Evolutionary conservation across 2,888 invertebrate genomes (phyloP).

Genomic region (Melanargia galathea): DNA sequence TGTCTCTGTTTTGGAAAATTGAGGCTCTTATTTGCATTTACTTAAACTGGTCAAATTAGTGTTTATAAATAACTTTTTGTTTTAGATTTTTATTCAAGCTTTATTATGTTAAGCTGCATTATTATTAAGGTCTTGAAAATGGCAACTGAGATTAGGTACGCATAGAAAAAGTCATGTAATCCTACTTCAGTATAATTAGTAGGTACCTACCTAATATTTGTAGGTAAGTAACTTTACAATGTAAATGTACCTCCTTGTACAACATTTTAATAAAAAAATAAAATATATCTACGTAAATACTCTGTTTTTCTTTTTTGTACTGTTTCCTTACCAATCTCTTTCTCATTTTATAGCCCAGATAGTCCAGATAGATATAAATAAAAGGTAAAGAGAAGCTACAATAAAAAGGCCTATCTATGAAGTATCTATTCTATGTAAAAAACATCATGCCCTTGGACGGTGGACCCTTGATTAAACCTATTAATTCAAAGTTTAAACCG

Average conservation of each 20-base stretch:
- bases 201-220: constrained; percentile 17
- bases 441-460: no score
- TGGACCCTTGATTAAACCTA: no score
- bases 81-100: constrained; percentile 2
- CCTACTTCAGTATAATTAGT: constrained; percentile 22
- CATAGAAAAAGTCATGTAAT: constrained; percentile 31
- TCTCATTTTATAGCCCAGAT: no score
- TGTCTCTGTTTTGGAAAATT: constrained; percentile 28
- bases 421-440: no score
- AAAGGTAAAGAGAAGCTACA: no score
- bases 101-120: not conserved
- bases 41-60: constrained; percentile 22
- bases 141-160: constrained; percentile 20
- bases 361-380: no score
- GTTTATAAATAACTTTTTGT: constrained; percentile 15
- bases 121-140: not conserved
- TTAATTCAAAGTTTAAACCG: no score
- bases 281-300: not conserved
- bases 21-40: constrained; percentile 36
- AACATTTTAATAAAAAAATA: constrained; percentile 18
- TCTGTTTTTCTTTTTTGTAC: not conserved
- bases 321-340: no score
- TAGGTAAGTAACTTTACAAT: constrained; percentile 13
- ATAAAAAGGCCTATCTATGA: no score
- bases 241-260: constrained; percentile 15